A percentile compares a stretch with the other conserved stretches of the same genome.
Evolutionary conservation across 2,888 invertebrate species (phyloP).

Genomic region (Cephus rjabovi): DNA sequence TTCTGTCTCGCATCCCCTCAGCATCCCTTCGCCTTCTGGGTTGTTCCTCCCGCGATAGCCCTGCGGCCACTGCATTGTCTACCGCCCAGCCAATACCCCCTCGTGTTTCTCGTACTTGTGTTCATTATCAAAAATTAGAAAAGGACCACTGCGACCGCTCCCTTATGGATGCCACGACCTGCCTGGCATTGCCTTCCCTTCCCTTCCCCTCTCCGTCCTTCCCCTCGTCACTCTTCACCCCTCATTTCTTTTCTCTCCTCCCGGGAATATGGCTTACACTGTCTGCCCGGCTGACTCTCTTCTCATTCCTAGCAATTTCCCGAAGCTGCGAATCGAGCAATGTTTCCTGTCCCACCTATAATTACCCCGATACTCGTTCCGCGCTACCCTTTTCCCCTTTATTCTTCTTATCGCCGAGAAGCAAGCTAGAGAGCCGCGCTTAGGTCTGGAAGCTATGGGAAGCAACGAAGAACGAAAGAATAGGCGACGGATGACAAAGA

Average conservation of each 20-base stretch:
- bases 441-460: constrained; percentile 18
- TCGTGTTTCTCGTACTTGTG: constrained; percentile 62
- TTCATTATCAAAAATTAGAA: constrained; percentile 57
- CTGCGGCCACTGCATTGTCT: constrained; percentile 66
- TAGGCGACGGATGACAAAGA: constrained; percentile 36
- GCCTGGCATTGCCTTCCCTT: too few species aligned
- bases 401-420: too few species aligned
- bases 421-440: too few species aligned
- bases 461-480: constrained; percentile 45
- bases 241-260: not conserved
- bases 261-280: not conserved
- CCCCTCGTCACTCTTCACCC: not conserved
- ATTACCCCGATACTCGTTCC: too few species aligned
- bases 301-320: too few species aligned
- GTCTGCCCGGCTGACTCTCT: not conserved
- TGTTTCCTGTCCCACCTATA: too few species aligned
- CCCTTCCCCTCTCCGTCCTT: not conserved
- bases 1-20: constrained; percentile 32
- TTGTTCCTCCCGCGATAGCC: constrained; percentile 60
- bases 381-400: too few species aligned
- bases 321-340: too few species aligned
- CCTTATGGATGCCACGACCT: not conserved
- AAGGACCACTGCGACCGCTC: constrained; percentile 2
- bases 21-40: constrained; percentile 41
- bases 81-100: constrained; percentile 59